Conservation (phyloP, 2,888 invertebrate species). For the Dolomedes plantarius region DNA sequence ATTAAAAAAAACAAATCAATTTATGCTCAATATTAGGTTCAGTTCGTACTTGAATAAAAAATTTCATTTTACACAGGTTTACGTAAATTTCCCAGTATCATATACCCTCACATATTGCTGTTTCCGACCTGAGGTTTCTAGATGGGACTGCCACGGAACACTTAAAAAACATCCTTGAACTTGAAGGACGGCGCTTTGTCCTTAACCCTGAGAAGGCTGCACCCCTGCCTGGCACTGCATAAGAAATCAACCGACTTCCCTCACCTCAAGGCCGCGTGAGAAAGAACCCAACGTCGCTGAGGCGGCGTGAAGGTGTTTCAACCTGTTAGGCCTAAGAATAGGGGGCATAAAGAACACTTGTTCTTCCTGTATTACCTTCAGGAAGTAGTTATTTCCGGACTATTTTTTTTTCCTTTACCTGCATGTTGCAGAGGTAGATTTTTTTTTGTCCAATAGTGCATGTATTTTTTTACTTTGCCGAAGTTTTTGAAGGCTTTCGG, state of each 20-base stretch:
- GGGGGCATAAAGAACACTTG: slow-evolving; percentile 52
- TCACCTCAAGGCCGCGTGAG: slow-evolving; percentile 52
- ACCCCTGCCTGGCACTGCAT: slow-evolving; percentile 17
- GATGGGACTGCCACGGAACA: no score
- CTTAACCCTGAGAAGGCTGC: slow-evolving; percentile 34
- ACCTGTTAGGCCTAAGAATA: slow-evolving; percentile 63
- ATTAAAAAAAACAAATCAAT: no score
- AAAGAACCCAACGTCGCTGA: slow-evolving; percentile 13
- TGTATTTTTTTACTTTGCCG: no score
- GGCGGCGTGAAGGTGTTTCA: slow-evolving; percentile 38
- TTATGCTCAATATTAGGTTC: no score
- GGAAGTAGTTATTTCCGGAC: slow-evolving; percentile 51
- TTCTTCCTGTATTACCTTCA: slow-evolving; percentile 45
- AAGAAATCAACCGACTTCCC: slow-evolving; percentile 33
- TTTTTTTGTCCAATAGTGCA: no score
- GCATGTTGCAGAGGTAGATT: neutral
- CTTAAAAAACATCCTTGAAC: neutral
- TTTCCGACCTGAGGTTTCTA: no score
- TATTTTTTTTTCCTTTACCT: neutral
- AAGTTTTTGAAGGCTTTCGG: no score
- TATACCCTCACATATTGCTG: no score
- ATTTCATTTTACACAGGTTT: no score
- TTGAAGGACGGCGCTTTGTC: neutral
- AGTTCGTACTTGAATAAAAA: no score
- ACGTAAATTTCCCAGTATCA: no score